phyloP scores from a whole-genome alignment of 2,888 invertebrate genomes.

The Drosophila emarginata region DNA sequence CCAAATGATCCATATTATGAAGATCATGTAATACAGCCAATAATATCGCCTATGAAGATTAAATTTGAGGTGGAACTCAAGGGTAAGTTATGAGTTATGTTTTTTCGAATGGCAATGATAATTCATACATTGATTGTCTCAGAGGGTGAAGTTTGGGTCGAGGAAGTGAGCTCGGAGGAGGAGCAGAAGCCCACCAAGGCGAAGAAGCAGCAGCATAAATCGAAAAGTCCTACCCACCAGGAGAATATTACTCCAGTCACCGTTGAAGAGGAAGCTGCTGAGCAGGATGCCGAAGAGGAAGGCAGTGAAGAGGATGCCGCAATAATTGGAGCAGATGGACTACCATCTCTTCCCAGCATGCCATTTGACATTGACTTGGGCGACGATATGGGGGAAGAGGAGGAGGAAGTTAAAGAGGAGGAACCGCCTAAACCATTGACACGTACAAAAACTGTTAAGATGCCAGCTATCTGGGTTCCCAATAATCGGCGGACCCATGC shows the following conservation, averaged over 20 bases:
- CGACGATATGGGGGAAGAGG: conserved; percentile 39
- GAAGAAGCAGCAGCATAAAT: conserved; percentile 32
- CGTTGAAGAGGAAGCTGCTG: conserved; percentile 40
- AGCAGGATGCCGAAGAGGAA: conserved; percentile 58
- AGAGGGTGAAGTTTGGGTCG: conserved; percentile 67
- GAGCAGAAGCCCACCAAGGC: conserved; percentile 26
- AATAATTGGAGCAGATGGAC: conserved; percentile 39
- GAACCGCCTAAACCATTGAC: conserved; percentile 49
- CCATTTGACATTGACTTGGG: conserved; percentile 55
- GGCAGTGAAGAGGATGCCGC: conserved; percentile 58
- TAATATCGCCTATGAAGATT: conserved; percentile 74
- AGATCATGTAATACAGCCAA: conserved; percentile 64
- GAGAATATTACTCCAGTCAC: conserved; percentile 29
- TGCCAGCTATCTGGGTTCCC: conserved; percentile 85
- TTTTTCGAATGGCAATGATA: not conserved
- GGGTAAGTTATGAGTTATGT: conserved; percentile 44
- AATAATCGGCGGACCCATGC: conserved; percentile 84
- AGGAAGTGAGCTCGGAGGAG: conserved; percentile 60
- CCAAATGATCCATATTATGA: conserved; percentile 65
- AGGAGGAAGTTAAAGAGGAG: conserved; percentile 51
- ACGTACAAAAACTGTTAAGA: conserved; percentile 67
- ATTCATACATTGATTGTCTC: not conserved
- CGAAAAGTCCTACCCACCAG: conserved; percentile 32
- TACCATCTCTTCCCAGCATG: conserved; percentile 40
- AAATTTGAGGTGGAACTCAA: conserved; percentile 67